Conservation (phyloP, 2,888 invertebrate genomes). For the Dryobota labecula region DNA sequence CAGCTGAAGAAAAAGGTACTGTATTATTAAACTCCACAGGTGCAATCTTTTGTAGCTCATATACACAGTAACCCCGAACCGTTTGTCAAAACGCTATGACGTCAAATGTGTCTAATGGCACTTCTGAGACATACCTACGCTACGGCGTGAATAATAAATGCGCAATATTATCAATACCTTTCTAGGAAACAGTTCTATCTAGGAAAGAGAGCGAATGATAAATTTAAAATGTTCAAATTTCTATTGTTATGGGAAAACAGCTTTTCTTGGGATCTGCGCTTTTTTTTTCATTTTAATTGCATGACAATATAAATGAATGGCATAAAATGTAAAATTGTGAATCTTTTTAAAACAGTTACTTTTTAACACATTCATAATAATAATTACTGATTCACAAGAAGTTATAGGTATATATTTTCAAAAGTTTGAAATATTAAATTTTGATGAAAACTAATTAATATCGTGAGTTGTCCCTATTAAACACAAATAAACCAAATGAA, state of each 20-base stretch:
- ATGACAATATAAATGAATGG: neutral
- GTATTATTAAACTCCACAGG: slow-evolving; percentile 19
- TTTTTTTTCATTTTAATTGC: neutral
- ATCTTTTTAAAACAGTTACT: neutral
- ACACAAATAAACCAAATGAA: slow-evolving; percentile 17
- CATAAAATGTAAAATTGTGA: neutral
- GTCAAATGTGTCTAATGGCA: neutral
- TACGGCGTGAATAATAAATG: neutral
- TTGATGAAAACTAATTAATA: neutral
- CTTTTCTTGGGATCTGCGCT: neutral
- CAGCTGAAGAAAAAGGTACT: neutral
- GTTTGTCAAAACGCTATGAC: neutral
- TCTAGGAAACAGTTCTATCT: too few species aligned
- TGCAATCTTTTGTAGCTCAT: neutral
- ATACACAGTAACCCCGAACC: neutral
- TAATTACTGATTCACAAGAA: neutral
- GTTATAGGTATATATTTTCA: too few species aligned
- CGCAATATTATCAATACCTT: neutral
- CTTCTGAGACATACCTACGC: neutral
- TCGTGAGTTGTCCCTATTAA: neutral
- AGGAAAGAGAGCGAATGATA: neutral
- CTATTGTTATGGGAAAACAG: neutral
- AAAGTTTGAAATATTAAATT: neutral
- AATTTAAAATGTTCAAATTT: neutral
- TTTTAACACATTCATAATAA: too few species aligned